Conservation (phyloP, 2,113 vertebrate species). For the Stomatorhinus ivindoensis region DNA sequence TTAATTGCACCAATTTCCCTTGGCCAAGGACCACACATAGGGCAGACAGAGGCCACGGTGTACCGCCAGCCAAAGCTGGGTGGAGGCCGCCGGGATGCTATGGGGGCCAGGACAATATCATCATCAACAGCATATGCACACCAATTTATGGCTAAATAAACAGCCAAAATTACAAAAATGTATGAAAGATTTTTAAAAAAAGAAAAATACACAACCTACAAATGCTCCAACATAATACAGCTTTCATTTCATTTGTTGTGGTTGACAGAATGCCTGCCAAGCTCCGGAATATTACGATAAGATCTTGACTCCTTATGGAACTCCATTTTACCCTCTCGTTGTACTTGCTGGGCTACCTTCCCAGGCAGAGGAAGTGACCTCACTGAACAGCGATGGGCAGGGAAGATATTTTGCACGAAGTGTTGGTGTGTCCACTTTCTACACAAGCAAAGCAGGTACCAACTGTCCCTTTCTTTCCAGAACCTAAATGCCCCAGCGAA, state of each 20-base stretch:
- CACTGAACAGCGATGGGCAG: neutral
- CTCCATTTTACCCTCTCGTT: neutral
- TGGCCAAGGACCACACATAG: neutral
- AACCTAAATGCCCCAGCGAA: neutral
- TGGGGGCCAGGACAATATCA: no score
- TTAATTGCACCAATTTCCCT: neutral
- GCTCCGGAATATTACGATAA: neutral
- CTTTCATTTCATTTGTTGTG: neutral
- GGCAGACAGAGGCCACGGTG: neutral
- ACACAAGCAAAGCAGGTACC: neutral
- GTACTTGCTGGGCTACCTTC: neutral
- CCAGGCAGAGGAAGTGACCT: neutral
- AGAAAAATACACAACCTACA: neutral
- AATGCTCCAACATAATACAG: neutral
- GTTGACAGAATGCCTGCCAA: neutral
- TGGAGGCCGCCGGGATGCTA: neutral
- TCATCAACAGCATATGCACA: neutral
- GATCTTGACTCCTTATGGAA: neutral
- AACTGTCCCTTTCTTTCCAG: neutral
- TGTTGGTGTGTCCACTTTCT: neutral
- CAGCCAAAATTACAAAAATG: neutral
- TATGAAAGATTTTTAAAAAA: neutral
- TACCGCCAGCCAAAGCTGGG: neutral
- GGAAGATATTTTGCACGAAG: neutral
- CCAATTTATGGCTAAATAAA: neutral